Evolutionary conservation across 2,113 vertebrate species (phyloP).

Genomic region (Formicarius rufipectus): DNA sequence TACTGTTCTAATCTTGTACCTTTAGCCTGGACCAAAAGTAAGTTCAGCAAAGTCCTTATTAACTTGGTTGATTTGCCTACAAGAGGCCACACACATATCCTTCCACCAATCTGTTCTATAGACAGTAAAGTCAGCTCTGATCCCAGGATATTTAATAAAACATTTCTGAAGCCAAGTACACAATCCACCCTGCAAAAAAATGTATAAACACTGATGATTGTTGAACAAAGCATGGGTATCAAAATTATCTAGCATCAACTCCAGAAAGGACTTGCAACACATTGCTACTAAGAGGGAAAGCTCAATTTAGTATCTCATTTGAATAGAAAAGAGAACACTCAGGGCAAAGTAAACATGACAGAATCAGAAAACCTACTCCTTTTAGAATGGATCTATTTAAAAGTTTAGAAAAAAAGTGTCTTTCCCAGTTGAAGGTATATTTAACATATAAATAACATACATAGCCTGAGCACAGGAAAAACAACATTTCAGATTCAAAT

Average conservation of each 20-base stretch:
- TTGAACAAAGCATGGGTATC: not conserved
- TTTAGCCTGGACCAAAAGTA: not conserved
- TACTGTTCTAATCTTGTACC: not conserved
- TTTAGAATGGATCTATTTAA: not conserved
- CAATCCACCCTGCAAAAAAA: constrained; percentile 23
- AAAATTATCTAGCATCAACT: not conserved
- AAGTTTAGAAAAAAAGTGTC: not conserved
- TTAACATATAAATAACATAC: not conserved
- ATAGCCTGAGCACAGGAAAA: not conserved
- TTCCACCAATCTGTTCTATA: not conserved
- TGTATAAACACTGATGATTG: not conserved
- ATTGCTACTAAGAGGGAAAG: not conserved
- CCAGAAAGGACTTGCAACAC: not conserved
- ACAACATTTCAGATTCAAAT: not conserved
- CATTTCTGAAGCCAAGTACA: constrained; percentile 26
- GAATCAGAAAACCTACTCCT: not conserved
- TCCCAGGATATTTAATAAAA: constrained; percentile 27
- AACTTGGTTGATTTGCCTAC: not conserved
- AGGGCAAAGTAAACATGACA: not conserved
- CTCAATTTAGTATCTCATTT: not conserved
- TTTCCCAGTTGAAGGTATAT: not conserved
- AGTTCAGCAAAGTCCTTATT: not conserved
- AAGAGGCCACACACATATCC: not conserved
- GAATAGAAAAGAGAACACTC: not conserved
- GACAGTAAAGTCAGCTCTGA: constrained; percentile 22